Conservation (phyloP, 1,140 invertebrate species). For the Anadara kagoshimensis region DNA sequence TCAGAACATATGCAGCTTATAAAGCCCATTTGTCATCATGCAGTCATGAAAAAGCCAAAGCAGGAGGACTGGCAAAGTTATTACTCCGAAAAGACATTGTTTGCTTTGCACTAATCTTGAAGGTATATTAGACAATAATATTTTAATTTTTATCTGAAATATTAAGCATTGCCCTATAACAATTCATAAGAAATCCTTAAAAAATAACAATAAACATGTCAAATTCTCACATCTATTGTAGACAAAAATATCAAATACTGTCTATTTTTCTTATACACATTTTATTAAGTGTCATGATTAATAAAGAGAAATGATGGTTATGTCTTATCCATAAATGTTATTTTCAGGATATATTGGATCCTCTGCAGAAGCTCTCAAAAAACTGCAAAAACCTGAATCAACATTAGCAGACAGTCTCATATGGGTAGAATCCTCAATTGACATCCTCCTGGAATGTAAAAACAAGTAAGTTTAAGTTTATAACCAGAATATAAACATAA, state of each 20-base stretch:
- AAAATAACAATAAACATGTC: no score
- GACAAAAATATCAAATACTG: no score
- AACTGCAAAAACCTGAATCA: slow-evolving; percentile 2
- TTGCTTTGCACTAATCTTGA: slow-evolving; percentile 4
- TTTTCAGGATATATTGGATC: slow-evolving; percentile 8
- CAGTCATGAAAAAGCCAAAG: slow-evolving; percentile 20
- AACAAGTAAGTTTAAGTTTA: neutral
- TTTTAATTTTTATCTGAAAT: no score
- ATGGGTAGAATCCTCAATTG: neutral
- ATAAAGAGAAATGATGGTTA: no score
- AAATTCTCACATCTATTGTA: no score
- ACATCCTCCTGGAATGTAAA: neutral
- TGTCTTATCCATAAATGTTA: neutral
- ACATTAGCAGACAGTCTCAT: neutral
- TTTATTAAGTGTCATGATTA: no score
- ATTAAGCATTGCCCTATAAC: no score
- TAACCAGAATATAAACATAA: neutral
- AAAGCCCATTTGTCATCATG: slow-evolving; percentile 13
- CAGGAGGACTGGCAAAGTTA: slow-evolving; percentile 11
- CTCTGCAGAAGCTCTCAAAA: neutral
- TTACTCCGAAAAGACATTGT: slow-evolving; percentile 11
- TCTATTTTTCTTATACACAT: no score
- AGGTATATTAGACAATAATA: neutral
- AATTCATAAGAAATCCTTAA: no score
- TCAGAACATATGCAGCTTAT: slow-evolving; percentile 5